These are phyloP conservation scores for Chymomyza procnemis DNA, from an alignment of 2,888 invertebrate genomes.

Conservation along the genomic window DNA sequence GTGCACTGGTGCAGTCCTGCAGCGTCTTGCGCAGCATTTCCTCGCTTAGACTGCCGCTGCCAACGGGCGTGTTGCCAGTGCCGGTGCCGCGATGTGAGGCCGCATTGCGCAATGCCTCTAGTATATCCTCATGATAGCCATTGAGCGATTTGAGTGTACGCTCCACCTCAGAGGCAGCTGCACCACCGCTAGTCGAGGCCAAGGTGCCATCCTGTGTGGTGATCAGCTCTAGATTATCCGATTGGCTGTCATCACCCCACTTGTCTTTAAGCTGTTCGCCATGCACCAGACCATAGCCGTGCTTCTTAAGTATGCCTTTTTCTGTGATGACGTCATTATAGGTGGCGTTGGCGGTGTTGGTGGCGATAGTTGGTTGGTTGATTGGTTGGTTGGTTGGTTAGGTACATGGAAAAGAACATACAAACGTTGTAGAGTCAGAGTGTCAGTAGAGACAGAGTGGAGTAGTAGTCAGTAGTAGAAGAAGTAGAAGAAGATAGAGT, in stretches of 20 bases:
- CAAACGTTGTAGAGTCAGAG: constrained; percentile 59
- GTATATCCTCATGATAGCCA: constrained; percentile 94
- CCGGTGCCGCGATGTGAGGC: constrained; percentile 85
- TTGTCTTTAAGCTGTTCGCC: constrained; percentile 85
- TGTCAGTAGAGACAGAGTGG: constrained; percentile 13
- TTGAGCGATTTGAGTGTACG: constrained; percentile 92
- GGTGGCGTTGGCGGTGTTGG: not conserved
- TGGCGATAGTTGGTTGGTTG: too few species aligned
- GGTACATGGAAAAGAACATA: constrained; percentile 68
- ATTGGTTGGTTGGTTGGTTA: too few species aligned
- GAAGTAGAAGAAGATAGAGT: not conserved
- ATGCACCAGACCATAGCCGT: constrained; percentile 87
- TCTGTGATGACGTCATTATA: constrained; percentile 79
- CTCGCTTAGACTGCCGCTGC: constrained; percentile 84
- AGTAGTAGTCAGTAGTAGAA: too few species aligned
- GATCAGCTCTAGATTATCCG: constrained; percentile 84
- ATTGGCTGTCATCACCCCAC: constrained; percentile 87
- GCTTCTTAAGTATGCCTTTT: constrained; percentile 95
- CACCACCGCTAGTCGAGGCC: constrained; percentile 81
- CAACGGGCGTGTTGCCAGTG: constrained; percentile 81
- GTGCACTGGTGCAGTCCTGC: constrained; percentile 81
- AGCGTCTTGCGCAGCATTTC: constrained; percentile 85
- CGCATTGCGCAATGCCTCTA: constrained; percentile 92
- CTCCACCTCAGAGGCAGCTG: constrained; percentile 87
- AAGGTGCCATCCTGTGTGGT: constrained; percentile 85